Conservation (phyloP, 2,888 invertebrate genomes). For the Nomada lathburiana region DNA sequence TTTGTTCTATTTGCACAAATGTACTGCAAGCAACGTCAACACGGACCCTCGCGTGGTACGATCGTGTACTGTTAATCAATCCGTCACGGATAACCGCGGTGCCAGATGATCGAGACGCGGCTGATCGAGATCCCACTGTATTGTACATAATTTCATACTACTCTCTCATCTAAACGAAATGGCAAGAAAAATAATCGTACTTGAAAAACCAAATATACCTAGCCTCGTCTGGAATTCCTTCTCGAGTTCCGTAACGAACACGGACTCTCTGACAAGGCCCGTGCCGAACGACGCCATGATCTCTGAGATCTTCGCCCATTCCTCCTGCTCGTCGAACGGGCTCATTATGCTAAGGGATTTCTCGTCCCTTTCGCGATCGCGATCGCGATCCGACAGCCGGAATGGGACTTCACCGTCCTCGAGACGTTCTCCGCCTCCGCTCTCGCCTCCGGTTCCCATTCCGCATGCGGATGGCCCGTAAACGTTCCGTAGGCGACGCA, state of each 20-base stretch:
- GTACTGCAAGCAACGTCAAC: too few relatives aligned
- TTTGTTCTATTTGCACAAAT: too few relatives aligned
- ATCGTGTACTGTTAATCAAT: too few relatives aligned
- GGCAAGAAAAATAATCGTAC: too few relatives aligned
- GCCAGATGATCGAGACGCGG: too few relatives aligned
- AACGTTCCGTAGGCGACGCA: slow-evolving; percentile 90
- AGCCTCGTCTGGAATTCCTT: slow-evolving; percentile 91
- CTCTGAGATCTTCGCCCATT: slow-evolving; percentile 98
- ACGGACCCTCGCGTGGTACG: too few relatives aligned
- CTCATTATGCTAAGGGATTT: slow-evolving; percentile 89
- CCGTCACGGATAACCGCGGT: too few relatives aligned
- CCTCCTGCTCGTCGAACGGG: slow-evolving; percentile 97
- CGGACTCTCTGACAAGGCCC: slow-evolving; percentile 91
- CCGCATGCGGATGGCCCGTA: slow-evolving; percentile 86
- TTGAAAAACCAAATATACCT: slow-evolving; percentile 83
- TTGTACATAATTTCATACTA: too few relatives aligned
- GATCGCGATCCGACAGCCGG: slow-evolving; percentile 80
- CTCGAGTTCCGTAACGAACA: slow-evolving; percentile 91
- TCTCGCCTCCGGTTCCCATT: slow-evolving; percentile 83
- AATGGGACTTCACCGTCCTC: slow-evolving; percentile 80
- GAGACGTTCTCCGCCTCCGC: slow-evolving; percentile 75
- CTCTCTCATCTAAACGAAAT: too few relatives aligned
- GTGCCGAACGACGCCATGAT: slow-evolving; percentile 98
- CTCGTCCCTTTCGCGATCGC: slow-evolving; percentile 83
- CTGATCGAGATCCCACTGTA: too few relatives aligned